Evolutionary conservation across 1,140 invertebrate species (phyloP).

Genomic region (Drosophila seguyi): DNA sequence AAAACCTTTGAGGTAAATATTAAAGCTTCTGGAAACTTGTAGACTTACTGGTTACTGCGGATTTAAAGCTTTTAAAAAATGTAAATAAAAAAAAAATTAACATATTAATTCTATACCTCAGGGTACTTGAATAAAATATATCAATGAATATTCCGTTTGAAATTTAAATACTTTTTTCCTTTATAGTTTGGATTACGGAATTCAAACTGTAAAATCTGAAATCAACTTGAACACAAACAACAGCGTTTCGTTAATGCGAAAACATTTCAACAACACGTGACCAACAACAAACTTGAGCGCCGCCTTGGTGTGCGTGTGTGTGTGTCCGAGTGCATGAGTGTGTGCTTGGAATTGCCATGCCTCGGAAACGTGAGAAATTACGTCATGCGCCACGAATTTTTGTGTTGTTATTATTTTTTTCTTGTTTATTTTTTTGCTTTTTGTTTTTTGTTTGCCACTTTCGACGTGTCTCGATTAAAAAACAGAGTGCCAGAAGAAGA

Average conservation of each 20-base stretch:
- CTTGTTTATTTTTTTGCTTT: constrained; percentile 33
- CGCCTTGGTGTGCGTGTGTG: constrained; percentile 21
- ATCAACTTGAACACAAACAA: constrained; percentile 48
- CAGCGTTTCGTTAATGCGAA: constrained; percentile 50
- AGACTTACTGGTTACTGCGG: too few species aligned
- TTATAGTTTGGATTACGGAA: constrained; percentile 1
- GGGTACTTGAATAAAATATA: background rate
- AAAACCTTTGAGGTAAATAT: background rate
- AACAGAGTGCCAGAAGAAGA: constrained; percentile 26
- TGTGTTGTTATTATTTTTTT: constrained; percentile 46
- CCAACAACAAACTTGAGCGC: constrained; percentile 71
- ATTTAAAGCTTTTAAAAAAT: too few species aligned
- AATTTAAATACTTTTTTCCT: background rate
- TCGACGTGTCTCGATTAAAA: constrained; percentile 75
- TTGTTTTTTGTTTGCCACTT: constrained; percentile 55
- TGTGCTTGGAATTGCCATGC: constrained; percentile 63
- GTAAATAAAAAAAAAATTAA: too few species aligned
- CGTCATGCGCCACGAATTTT: constrained; percentile 79
- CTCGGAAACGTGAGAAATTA: constrained; percentile 78
- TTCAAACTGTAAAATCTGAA: constrained; percentile 28
- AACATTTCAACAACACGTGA: constrained; percentile 79
- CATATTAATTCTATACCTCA: too few species aligned
- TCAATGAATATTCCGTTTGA: too few species aligned
- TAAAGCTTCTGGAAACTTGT: too few species aligned
- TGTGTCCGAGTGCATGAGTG: constrained; percentile 5